phyloP scores from a whole-genome alignment of 2,797 vertebrate species.

The Lagodon rhomboides region DNA sequence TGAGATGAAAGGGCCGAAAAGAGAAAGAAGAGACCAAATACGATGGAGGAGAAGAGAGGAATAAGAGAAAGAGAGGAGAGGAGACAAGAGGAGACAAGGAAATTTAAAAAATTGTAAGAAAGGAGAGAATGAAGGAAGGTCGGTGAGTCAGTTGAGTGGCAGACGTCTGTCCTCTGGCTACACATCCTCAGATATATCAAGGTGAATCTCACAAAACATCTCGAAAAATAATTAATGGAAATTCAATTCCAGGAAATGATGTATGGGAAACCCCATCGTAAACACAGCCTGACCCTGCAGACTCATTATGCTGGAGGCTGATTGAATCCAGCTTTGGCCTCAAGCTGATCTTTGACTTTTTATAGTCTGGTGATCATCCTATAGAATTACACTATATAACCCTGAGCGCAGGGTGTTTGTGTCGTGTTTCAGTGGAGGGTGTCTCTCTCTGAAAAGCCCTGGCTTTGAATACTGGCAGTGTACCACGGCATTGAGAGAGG shows the following conservation, averaged over 20 bases:
- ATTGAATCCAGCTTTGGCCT: constrained; percentile 13
- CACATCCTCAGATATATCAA: background rate
- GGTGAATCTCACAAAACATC: background rate
- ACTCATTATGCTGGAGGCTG: background rate
- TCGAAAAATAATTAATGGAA: constrained; percentile 1
- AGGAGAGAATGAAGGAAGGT: background rate
- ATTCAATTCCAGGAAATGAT: background rate
- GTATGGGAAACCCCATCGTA: background rate
- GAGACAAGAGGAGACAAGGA: background rate
- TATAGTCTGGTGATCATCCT: background rate
- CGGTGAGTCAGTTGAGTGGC: background rate
- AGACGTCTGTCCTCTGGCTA: background rate
- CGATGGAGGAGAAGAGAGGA: background rate
- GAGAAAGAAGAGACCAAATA: background rate
- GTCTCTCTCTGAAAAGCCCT: constrained; percentile 8
- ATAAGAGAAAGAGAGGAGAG: background rate
- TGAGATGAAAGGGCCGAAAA: background rate
- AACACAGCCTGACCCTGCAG: constrained; percentile 7
- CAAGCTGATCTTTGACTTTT: constrained; percentile 24
- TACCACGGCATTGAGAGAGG: background rate
- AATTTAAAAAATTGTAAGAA: background rate
- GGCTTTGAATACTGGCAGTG: background rate
- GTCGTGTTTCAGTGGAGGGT: background rate
- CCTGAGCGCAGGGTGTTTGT: background rate
- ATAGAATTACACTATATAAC: background rate